phyloP scores from a whole-genome alignment of 1,140 invertebrate genomes.

The Ridgeia piscesae region DNA sequence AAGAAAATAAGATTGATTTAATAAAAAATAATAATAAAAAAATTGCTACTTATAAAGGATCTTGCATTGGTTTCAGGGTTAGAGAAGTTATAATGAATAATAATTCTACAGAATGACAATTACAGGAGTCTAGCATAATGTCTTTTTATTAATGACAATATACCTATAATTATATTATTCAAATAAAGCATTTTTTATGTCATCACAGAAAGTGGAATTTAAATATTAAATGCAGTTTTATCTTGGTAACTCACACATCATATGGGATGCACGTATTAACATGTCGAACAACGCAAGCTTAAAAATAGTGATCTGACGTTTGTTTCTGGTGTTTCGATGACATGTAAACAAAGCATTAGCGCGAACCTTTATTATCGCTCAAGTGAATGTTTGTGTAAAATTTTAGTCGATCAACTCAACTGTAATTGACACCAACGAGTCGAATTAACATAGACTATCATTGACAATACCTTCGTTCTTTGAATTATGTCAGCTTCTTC shows the following conservation, averaged over 20 bases:
- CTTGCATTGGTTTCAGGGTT: too few species aligned
- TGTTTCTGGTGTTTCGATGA: neutral
- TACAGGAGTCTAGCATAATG: too few species aligned
- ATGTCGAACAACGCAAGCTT: neutral
- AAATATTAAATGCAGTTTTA: neutral
- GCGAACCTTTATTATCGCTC: neutral
- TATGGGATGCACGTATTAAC: neutral
- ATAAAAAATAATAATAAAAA: too few species aligned
- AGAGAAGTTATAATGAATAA: too few species aligned
- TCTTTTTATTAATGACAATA: too few species aligned
- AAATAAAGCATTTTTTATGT: too few species aligned
- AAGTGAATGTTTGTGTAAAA: neutral
- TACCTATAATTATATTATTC: too few species aligned
- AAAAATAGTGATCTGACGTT: neutral
- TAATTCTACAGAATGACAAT: too few species aligned
- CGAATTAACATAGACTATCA: neutral
- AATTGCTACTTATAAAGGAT: too few species aligned
- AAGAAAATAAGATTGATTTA: too few species aligned
- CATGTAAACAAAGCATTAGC: too few species aligned
- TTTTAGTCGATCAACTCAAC: neutral
- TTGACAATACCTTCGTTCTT: slow-evolving; percentile 39
- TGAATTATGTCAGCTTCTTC: slow-evolving; percentile 37
- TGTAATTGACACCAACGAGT: neutral
- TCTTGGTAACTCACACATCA: neutral
- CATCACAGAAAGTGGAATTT: too few species aligned